phyloP scores from a whole-genome alignment of 2,113 vertebrate genomes.

The Catharus bicknelli region DNA sequence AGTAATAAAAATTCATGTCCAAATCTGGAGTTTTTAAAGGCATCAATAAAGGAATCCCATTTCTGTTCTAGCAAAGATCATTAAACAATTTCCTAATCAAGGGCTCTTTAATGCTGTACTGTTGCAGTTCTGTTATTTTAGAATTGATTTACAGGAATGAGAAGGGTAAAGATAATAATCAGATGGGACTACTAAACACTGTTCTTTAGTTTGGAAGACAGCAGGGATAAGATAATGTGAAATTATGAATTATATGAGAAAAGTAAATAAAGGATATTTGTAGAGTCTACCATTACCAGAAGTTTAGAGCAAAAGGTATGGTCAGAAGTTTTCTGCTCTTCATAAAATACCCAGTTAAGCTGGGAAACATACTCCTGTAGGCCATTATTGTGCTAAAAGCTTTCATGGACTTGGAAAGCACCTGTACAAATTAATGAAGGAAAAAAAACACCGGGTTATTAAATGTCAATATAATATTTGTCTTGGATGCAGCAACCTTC shows the following conservation, averaged over 20 bases:
- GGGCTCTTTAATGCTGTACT: background rate
- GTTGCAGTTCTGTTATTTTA: background rate
- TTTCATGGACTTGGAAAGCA: background rate
- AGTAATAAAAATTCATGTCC: background rate
- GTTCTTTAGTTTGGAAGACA: background rate
- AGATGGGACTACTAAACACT: background rate
- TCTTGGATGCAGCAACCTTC: background rate
- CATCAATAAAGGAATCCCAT: background rate
- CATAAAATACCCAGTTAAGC: background rate
- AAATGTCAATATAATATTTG: background rate
- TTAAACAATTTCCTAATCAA: background rate
- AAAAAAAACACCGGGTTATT: background rate
- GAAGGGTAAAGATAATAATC: background rate
- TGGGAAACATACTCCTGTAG: background rate
- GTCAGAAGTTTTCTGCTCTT: background rate
- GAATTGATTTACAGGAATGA: background rate
- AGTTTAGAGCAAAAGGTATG: background rate
- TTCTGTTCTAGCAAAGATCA: background rate
- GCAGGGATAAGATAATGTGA: background rate
- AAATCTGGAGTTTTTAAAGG: background rate
- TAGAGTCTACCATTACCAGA: background rate
- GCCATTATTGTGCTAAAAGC: background rate
- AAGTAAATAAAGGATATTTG: background rate
- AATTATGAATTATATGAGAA: background rate
- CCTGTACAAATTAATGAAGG: background rate